Base-by-base conservation (phyloP, 2,797 vertebrate genomes). In the Coregonus sp. region DNA sequence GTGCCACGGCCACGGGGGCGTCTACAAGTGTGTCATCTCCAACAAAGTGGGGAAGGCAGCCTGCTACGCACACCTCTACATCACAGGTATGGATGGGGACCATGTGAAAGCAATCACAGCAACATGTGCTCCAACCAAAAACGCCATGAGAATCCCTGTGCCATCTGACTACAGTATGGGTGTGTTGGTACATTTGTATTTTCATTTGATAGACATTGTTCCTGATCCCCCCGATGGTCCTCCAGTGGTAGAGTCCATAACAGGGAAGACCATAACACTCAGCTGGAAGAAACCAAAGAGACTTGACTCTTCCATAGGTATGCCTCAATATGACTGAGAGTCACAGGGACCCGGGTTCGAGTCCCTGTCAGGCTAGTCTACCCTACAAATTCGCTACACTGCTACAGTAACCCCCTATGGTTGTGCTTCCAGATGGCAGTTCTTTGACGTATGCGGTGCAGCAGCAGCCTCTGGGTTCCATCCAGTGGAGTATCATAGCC, bases 11-110 rank as follows among this genome's bases (percentile, higher is more conserved):
- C 97, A 99, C 0, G 96, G 96, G 0, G 98, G 98, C 0, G 98
- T 99, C 85, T 99, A 99, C 88, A 99, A 99, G 90, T 97, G 97
- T 0, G 97, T 99, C 73, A 97, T 99, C 5, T 93, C 97, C 83
- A 99, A 99, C 92, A 98, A 96, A 89, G 90, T 97, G 87, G 98
- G 98, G 73, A 99, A 99, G 88, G 96, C 98, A 0, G 95, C 97
- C 0, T 98, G 97, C 87, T 99, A 99, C 0, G 97, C 97, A 0
- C 98, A 99, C 85, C 93, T 99, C 20, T 99, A 98, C 0, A 95
- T 99, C 82, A 95, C 96, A 3, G 98, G 98, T 99, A 89, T 88
- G 92, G 29, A 20, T 33, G 5, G 20, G 25, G 7, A 12, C 7
- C n/a, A 25, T 11, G 3, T 11, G 3, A 11, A 11, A 63, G 14